Evolutionary conservation across 2,888 invertebrate species (phyloP), one percentile per base, ranked within the genome.

Genomic region (Blastobasis adustella): DNA sequence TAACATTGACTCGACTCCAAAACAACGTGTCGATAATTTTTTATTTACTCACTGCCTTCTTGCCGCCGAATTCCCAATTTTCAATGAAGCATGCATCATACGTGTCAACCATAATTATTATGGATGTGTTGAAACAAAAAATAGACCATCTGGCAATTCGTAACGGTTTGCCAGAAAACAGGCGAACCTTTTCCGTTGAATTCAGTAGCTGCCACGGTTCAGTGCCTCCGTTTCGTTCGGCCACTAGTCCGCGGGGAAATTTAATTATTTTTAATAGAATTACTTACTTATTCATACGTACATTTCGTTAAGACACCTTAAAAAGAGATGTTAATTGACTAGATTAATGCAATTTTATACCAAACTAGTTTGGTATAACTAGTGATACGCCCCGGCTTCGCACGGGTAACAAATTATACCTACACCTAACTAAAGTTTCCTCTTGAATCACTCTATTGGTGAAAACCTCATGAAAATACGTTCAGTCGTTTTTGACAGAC

Each of bases 161-260:
- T 79, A 82, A 86, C 84, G 82, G 82, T 75, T 71, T 67, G 60
- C 64, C 62, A 73, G 70, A 79, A 84, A 82, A 84, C 79, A 76
- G 64, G 63, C 61, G 58, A 67, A 73, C 73, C 74, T 76, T 79
- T 73, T 71, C 69, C 71, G 71, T 74, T 75, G 64, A 83, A 86
- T 82, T 77, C 87, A 79, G 87, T 86, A 88, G 87, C 87, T 69
- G 77, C 68, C 65, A 79, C 81, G 79, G 71, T 63, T 74, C 69
- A 74, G 56, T 72, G 73, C 59, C 54, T 72, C 68, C 68, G 61
- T 67, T 67, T 69, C 74, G 71, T 71, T 69, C 74, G 71, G 70
- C 42, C 10, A 5, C 7, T 7, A 42, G 42, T 2, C 42, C 42
- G 42, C 9, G n/a, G 9, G 6, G 42, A 42, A 42, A 42, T 42